Conservation (phyloP, 1,140 invertebrate species). For the Littorina saxatilis region DNA sequence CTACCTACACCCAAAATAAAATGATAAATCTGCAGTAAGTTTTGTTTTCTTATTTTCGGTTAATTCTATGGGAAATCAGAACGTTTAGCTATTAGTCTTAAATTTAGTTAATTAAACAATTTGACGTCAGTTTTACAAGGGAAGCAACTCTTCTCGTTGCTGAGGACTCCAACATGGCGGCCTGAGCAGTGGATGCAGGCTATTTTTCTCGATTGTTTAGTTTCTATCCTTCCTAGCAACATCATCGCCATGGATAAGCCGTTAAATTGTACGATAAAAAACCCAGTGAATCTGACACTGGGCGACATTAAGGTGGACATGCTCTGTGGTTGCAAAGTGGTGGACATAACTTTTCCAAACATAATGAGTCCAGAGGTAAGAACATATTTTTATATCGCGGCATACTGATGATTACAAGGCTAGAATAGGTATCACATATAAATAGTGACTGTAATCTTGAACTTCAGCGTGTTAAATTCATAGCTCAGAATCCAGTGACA, state of each 20-base stretch:
- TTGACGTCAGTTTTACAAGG: neutral
- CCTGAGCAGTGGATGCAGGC: neutral
- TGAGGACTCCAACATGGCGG: constrained; percentile 35
- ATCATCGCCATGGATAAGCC: constrained; percentile 45
- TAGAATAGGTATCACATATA: no score
- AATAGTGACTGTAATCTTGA: no score
- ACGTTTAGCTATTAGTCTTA: no score
- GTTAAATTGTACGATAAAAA: constrained; percentile 51
- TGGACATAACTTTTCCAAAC: constrained; percentile 64
- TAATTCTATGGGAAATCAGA: no score
- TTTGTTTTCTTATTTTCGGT: no score
- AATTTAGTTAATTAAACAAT: no score
- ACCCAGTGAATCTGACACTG: constrained; percentile 50
- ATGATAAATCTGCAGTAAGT: no score
- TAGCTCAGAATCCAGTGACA: no score
- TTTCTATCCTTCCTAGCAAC: neutral
- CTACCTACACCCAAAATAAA: neutral
- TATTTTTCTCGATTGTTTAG: neutral
- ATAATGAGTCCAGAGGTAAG: constrained; percentile 62
- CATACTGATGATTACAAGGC: no score
- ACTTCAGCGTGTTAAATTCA: no score
- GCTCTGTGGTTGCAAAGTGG: constrained; percentile 62
- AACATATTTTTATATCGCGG: constrained; percentile 22
- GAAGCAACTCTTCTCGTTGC: constrained; percentile 21
- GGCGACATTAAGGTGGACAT: constrained; percentile 53